phyloP scores from a whole-genome alignment of 2,888 invertebrate species.

The Aphodius granarius region DNA sequence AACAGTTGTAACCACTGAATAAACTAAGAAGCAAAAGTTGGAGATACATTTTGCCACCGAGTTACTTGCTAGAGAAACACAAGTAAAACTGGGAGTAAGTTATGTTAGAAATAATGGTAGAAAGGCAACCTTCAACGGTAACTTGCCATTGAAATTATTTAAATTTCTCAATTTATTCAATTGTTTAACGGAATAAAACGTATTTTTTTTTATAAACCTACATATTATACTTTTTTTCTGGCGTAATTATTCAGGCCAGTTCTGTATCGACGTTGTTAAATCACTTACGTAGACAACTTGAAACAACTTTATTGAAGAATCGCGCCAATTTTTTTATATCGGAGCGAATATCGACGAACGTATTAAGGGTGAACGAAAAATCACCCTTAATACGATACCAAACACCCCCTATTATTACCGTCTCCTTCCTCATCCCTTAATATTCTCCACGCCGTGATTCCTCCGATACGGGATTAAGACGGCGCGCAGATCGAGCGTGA shows the following conservation, averaged over 20 bases:
- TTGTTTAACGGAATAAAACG: background rate
- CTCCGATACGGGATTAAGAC: background rate
- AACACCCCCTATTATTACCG: background rate
- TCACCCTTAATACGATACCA: background rate
- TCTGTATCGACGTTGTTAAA: too few relatives aligned
- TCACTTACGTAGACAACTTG: too few relatives aligned
- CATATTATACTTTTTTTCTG: too few relatives aligned
- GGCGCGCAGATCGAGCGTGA: background rate
- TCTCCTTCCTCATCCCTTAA: background rate
- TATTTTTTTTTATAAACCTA: too few relatives aligned
- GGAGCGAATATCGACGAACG: too few relatives aligned
- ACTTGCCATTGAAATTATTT: conserved; percentile 10
- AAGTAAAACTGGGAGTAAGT: background rate
- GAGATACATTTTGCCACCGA: background rate
- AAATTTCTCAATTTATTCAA: background rate
- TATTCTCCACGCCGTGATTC: background rate
- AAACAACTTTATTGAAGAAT: too few relatives aligned
- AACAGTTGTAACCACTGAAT: background rate
- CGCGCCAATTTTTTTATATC: too few relatives aligned
- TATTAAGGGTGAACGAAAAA: too few relatives aligned
- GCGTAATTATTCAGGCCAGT: too few relatives aligned
- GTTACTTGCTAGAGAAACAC: background rate
- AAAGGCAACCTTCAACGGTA: background rate
- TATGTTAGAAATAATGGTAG: background rate
- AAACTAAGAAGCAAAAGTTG: background rate